These are phyloP conservation scores for Ectemnius cavifrons DNA, from an alignment of 2,888 invertebrate genomes.

Conservation along the genomic window DNA sequence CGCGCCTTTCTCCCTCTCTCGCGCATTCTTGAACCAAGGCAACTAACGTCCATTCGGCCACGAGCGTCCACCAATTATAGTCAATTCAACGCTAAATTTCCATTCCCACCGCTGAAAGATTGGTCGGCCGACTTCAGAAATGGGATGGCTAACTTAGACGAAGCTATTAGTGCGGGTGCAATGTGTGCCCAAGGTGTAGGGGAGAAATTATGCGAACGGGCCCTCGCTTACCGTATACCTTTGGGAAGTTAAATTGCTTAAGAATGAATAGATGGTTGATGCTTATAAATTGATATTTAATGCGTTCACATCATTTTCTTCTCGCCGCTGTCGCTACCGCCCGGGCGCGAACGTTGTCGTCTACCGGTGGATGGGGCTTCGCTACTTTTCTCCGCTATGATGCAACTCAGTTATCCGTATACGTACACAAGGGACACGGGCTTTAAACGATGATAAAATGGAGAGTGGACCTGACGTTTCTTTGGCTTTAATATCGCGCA, in stretches of 20 bases:
- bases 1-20: constrained; percentile 16
- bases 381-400: constrained; percentile 4
- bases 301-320: constrained; percentile 25
- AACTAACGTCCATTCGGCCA: constrained; percentile 26
- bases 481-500: constrained; percentile 36
- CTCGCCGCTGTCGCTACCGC: background rate
- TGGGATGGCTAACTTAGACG: background rate
- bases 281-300: constrained; percentile 34
- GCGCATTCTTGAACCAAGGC: constrained; percentile 36
- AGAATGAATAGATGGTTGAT: constrained; percentile 8
- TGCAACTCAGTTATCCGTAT: background rate
- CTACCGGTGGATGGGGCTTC: constrained; percentile 21
- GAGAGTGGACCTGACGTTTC: constrained; percentile 27
- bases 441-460: constrained; percentile 36
- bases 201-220: background rate
- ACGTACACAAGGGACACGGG: constrained; percentile 14
- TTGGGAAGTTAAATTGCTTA: constrained; percentile 14
- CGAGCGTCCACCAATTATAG: too few species aligned
- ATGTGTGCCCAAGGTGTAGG: background rate
- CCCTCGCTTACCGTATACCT: background rate
- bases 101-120: too few species aligned
- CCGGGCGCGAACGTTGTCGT: constrained; percentile 38
- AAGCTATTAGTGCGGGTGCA: background rate
- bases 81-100: too few species aligned
- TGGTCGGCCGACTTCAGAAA: too few species aligned